phyloP scores from a whole-genome alignment of 2,797 vertebrate species.

The Carapus acus region DNA sequence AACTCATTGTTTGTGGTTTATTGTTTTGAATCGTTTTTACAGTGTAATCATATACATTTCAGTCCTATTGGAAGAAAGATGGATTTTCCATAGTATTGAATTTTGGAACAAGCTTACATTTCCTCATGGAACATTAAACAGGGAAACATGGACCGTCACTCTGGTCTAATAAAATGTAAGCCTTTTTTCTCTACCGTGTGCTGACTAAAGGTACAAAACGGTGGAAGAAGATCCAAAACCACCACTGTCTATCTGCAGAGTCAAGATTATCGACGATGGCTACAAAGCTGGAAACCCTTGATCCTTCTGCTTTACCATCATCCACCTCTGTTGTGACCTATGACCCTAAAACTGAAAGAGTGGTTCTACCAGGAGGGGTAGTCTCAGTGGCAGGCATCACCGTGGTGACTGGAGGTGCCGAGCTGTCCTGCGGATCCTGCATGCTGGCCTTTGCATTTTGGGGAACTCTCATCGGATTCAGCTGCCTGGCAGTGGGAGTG shows the following conservation, averaged over 20 bases:
- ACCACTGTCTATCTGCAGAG: neutral
- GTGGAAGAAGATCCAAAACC: conserved; percentile 21
- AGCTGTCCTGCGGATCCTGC: conserved; percentile 73
- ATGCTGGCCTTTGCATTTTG: conserved; percentile 73
- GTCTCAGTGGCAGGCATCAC: conserved; percentile 73
- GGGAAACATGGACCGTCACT: too few relatives aligned
- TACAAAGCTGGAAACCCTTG: conserved; percentile 56
- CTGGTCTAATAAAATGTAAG: too few relatives aligned
- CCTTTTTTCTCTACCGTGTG: too few relatives aligned
- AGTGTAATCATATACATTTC: too few relatives aligned
- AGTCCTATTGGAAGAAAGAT: too few relatives aligned
- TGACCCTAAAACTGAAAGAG: conserved; percentile 59
- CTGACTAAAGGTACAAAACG: conserved; percentile 26
- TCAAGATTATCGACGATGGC: conserved; percentile 32
- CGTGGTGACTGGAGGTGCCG: conserved; percentile 70
- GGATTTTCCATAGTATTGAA: too few relatives aligned
- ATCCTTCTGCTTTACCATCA: conserved; percentile 54
- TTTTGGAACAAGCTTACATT: too few relatives aligned
- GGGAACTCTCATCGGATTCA: conserved; percentile 70
- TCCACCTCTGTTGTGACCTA: conserved; percentile 56
- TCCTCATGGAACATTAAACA: too few relatives aligned
- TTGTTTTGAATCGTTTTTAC: too few relatives aligned
- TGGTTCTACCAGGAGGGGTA: conserved; percentile 65
- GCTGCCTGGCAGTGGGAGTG: conserved; percentile 67
- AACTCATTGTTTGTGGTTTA: too few relatives aligned